Base-by-base conservation (phyloP, 1,140 invertebrate genomes). In the Sminthurides bifidus region DNA sequence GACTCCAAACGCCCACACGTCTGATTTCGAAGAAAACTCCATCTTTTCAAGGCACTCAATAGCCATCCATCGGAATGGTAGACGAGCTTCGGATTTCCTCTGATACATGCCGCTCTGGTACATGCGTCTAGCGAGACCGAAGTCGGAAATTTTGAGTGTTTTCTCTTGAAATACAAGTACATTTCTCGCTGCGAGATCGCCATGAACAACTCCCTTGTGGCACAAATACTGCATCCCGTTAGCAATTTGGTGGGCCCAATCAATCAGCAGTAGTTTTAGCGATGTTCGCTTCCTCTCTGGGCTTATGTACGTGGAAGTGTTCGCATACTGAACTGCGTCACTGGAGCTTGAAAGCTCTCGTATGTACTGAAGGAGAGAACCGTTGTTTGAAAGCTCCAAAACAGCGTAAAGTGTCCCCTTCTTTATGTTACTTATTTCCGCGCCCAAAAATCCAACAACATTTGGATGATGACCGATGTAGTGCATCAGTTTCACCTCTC, bases 1-100 rank as follows among this genome's bases (percentile, higher is more conserved):
- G 31, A 91, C 81, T 19, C 87, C 87, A 67, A 85, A 89, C 41
- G 85, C 82, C 86, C 86, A 91, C 0, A 89, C 83, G 63, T 91
- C 87, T 17, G 84, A 82, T 67, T 86, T 84, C 23, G 80, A 81
- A 41, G 81, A 86, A 68, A 85, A 87, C 29, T 83, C 73, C 49
- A 82, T 81, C 66, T 84, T 83, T 45, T 82, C 77, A 24, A 90
- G 69, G 0, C 84, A 84, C 71, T 92, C 87, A 0, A 85, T 85
- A 12, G 86, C 84, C 85, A 91, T 90, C 86, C 87, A 92, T 35
- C 85, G 77, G 46, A 89, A 87, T 2, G 82, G 87, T 65, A 69
- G 58, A 44, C 63, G 51, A 5, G 15, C 52, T 41, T 21, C 26
- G 30, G 44, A 21, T 23, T 49, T 50, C 33, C 23, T 56, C 8